These are phyloP conservation scores for Liodrosophila aerea DNA, from an alignment of 2,888 invertebrate genomes.

Conservation along the genomic window DNA sequence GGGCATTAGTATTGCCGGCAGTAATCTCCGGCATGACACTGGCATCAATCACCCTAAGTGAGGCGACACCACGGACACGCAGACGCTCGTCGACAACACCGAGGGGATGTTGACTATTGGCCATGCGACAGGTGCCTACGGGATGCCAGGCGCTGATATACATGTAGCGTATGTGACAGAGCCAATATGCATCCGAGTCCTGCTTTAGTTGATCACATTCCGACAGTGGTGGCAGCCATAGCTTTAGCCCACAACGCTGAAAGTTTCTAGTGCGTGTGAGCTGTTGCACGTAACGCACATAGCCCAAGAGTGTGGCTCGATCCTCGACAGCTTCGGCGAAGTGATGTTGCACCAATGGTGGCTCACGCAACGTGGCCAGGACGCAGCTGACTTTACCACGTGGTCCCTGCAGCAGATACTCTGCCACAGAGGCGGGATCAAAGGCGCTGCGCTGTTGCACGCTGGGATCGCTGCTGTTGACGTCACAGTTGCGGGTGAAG, in stretches of 20 bases:
- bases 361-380: slow-evolving; percentile 83
- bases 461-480: slow-evolving; percentile 11
- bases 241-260: slow-evolving; percentile 73
- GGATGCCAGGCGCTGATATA: slow-evolving; percentile 86
- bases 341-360: slow-evolving; percentile 85
- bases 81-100: slow-evolving; percentile 84
- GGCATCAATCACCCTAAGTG: slow-evolving; percentile 91
- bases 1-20: slow-evolving; percentile 92
- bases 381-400: slow-evolving; percentile 83
- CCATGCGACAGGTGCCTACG: slow-evolving; percentile 88
- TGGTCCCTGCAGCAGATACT: slow-evolving; percentile 71
- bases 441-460: slow-evolving; percentile 18
- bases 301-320: slow-evolving; percentile 75
- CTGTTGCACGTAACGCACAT: slow-evolving; percentile 75
- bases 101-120: slow-evolving; percentile 81
- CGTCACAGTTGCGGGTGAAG: slow-evolving; percentile 61
- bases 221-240: slow-evolving; percentile 66
- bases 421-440: slow-evolving; percentile 54
- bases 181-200: slow-evolving; percentile 83
- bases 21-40: slow-evolving; percentile 91
- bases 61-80: slow-evolving; percentile 84
- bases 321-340: slow-evolving; percentile 84
- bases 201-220: slow-evolving; percentile 65
- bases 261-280: slow-evolving; percentile 82
- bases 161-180: slow-evolving; percentile 84